Base-by-base conservation (phyloP, 2,797 vertebrate species). In the Semaprochilodus insignis region DNA sequence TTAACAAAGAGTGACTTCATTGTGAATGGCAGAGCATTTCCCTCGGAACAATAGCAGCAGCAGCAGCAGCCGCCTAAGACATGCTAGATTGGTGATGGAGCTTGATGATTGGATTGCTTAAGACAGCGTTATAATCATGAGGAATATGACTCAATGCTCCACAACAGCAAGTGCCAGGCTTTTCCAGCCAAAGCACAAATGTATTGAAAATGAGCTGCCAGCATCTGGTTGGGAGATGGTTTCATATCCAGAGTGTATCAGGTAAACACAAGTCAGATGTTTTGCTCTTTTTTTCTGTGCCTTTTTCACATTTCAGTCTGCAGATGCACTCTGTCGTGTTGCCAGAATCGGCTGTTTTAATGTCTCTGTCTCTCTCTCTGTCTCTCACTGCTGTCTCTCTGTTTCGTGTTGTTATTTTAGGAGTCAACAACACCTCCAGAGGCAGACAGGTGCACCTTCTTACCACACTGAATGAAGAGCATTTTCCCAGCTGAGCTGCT, bases 151-250 rank as follows among this genome's bases (percentile, higher is more conserved):
- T 63, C 74, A 77, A 31, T 77, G 74, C 59, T 31, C 57, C 36
- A 21, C 44, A 31, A 44, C 23, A 65, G 51, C 36, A 65, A 48
- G n/a, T 52, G 57, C 34, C 36, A 51, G 59, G 31, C 19, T 40
- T 75, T 75, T 23, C 59, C 74, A 77, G 74, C 74, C 11, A 40
- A 63, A 51, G 10, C 6, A 63, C 7, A 65, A 65, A 51, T 74
- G 25, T n/a, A 51, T 66, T 89, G 73, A 87, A 82, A 81, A 87
- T 86, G 44, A 89, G 87, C 88, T 87, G 85, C 78, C 31, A 79
- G 87, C 89, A 90, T 92, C 88, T 90, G 88, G 80, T 85, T 88
- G 85, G 76, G 82, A 89, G 83, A 6, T 34, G 15, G 44, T 75
- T 15, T 23, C 7, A 23, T 7, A 1, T 83, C 51, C 8, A 72